phyloP scores from a whole-genome alignment of 2,888 invertebrate species.

The Bimastos eiseni region DNA sequence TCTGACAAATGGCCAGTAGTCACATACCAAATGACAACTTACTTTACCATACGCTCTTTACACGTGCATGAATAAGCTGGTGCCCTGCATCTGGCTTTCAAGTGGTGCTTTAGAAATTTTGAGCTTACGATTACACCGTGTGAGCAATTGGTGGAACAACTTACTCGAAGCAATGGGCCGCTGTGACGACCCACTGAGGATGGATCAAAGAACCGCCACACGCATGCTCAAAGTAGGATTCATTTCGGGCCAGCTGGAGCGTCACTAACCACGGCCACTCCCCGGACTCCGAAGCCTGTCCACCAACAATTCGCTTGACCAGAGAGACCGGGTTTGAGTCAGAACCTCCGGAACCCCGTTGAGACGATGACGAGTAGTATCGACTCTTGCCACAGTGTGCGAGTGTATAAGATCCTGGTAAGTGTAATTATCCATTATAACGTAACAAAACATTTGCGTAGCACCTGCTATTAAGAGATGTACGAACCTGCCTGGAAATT shows the following conservation, averaged over 20 bases:
- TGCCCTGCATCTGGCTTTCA: too few species aligned
- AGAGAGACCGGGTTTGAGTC: neutral
- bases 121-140: too few species aligned
- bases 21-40: neutral
- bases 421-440: neutral
- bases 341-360: neutral
- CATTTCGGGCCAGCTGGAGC: constrained; percentile 45
- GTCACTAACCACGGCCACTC: constrained; percentile 62
- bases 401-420: constrained; percentile 1
- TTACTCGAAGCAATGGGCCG: constrained; percentile 61
- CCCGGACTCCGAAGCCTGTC: constrained; percentile 51
- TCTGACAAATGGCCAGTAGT: neutral
- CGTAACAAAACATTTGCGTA: neutral
- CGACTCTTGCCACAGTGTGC: constrained; percentile 42
- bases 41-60: neutral
- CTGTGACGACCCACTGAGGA: constrained; percentile 59
- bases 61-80: too few species aligned
- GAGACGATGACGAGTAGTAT: constrained; percentile 27
- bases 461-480: neutral
- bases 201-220: constrained; percentile 60
- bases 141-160: constrained; percentile 35
- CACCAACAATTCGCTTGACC: constrained; percentile 59
- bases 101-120: too few species aligned
- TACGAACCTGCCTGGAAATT: neutral
- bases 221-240: constrained; percentile 51